Percentiles rank a stretch among this genome's conserved stretches.
These are phyloP conservation scores for Camponotus vicinus DNA, from an alignment of 1,140 invertebrate species.

Conservation along the genomic window DNA sequence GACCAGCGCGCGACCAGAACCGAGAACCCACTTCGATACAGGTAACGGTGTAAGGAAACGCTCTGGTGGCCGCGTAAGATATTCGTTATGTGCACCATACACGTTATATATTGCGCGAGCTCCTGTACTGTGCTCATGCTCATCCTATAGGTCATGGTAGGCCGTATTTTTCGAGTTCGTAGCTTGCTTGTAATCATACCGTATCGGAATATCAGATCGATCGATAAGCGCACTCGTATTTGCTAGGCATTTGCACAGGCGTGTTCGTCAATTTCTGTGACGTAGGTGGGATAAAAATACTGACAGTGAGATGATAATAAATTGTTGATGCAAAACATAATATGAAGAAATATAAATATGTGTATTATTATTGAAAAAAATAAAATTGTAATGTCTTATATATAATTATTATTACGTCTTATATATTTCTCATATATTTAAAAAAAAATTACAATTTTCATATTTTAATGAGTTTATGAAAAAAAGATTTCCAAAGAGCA, in stretches of 20 bases:
- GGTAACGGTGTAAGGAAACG: conserved; percentile 82
- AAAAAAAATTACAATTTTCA: no score
- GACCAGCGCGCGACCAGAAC: conserved; percentile 57
- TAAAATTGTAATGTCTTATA: not conserved
- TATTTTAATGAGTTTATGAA: no score
- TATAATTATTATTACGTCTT: no score
- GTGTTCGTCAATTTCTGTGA: not conserved
- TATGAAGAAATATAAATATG: not conserved
- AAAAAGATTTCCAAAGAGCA: not conserved
- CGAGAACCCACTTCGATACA: conserved; percentile 70
- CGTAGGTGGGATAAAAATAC: not conserved
- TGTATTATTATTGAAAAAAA: not conserved
- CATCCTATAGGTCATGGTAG: conserved; percentile 64
- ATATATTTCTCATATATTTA: not conserved
- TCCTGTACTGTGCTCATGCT: conserved; percentile 53
- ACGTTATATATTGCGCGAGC: conserved; percentile 58
- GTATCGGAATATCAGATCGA: conserved; percentile 41
- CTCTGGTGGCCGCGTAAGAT: conserved; percentile 79
- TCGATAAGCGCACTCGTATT: conserved; percentile 18
- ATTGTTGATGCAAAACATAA: not conserved
- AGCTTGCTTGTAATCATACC: conserved; percentile 38
- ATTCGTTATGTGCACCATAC: conserved; percentile 72
- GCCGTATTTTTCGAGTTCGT: conserved; percentile 57
- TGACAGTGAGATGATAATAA: not conserved
- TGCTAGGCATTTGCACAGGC: not conserved